Evolutionary conservation across 2,797 vertebrate genomes (phyloP).

Genomic region (Syndactyla subalaris): DNA sequence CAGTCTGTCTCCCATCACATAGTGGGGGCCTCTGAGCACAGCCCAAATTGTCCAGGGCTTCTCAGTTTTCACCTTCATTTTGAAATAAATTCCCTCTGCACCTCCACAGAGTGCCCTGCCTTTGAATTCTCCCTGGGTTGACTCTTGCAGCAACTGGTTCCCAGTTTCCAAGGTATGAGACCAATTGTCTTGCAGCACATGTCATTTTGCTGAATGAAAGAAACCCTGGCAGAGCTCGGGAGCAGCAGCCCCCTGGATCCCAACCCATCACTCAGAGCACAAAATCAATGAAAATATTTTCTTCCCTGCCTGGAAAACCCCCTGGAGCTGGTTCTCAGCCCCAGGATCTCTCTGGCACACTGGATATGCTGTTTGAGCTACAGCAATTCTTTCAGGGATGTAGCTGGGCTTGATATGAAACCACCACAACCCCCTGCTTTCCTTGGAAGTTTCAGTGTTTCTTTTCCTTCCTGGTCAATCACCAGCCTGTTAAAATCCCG

Average conservation of each 20-base stretch:
- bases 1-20: background rate
- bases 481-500: rapidly evolving
- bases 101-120: background rate
- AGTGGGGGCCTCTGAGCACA: rapidly evolving
- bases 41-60: background rate
- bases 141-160: background rate
- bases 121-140: rapidly evolving
- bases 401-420: background rate
- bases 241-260: background rate
- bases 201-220: background rate
- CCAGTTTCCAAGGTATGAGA: background rate
- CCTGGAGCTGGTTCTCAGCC: rapidly evolving
- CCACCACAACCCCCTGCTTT: background rate
- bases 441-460: background rate
- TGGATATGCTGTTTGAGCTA: background rate
- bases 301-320: background rate
- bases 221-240: background rate
- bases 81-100: background rate
- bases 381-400: background rate
- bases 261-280: background rate
- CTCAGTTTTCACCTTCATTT: background rate
- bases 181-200: rapidly evolving
- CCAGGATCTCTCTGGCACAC: background rate
- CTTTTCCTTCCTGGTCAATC: background rate
- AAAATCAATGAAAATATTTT: background rate